Conservation (phyloP, 30 jellyfish, hydroid and myxozoan genomes). For the Rhopilema esculentum region DNA sequence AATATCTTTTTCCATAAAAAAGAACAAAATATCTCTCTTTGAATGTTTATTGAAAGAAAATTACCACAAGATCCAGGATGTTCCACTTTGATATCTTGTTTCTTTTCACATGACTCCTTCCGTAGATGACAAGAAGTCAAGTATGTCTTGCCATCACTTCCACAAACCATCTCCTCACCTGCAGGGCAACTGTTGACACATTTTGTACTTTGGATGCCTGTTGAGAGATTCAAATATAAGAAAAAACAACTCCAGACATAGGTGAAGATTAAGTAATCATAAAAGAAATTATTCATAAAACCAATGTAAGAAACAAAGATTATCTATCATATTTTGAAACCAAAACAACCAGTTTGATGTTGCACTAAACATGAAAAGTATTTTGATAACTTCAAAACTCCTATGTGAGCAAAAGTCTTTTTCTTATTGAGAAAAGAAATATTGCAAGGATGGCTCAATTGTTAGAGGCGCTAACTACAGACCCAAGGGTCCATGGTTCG, state of each 20-base stretch:
- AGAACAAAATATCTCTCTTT: not conserved
- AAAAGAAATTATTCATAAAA: not conserved
- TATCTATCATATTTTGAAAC: not conserved
- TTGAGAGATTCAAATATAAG: not conserved
- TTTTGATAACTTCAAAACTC: too few species aligned
- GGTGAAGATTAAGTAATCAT: not conserved
- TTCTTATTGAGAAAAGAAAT: too few species aligned
- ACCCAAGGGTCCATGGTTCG: too few species aligned
- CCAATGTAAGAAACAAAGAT: not conserved
- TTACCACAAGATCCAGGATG: slow-evolving; percentile 82
- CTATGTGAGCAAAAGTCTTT: too few species aligned
- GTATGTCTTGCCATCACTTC: slow-evolving; percentile 69
- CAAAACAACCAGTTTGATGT: not conserved
- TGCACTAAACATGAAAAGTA: too few species aligned
- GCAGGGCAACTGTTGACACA: slow-evolving; percentile 50
- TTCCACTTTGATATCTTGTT: slow-evolving; percentile 13
- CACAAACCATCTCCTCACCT: slow-evolving; percentile 68
- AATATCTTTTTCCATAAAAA: not conserved
- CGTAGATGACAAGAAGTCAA: slow-evolving; percentile 51
- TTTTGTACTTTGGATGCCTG: slow-evolving; percentile 49
- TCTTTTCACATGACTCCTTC: slow-evolving; percentile 59
- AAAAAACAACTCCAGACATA: too few species aligned
- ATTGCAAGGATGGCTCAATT: too few species aligned
- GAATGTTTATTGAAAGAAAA: not conserved
- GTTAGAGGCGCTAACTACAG: too few species aligned